Conservation (phyloP, 2,113 vertebrate species). For the Paramormyrops kingsleyae region DNA sequence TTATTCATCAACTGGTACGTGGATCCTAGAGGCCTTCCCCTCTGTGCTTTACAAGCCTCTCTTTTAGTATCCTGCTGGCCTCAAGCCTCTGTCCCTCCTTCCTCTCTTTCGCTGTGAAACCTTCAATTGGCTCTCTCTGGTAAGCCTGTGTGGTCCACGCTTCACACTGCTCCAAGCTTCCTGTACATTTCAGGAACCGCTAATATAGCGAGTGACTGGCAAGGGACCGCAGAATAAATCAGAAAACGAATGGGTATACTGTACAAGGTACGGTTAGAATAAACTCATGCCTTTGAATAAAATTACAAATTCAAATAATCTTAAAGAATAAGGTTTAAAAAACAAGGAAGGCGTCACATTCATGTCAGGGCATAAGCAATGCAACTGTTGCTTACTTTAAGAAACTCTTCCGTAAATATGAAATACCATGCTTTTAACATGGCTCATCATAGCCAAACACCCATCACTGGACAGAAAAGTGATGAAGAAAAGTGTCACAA, state of each 20-base stretch:
- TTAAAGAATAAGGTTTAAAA: neutral
- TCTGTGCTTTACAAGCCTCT: neutral
- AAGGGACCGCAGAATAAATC: neutral
- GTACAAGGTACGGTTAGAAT: neutral
- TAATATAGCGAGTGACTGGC: neutral
- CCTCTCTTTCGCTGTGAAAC: neutral
- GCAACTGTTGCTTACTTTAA: neutral
- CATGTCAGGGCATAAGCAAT: neutral
- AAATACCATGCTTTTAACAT: neutral
- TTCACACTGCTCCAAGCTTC: neutral
- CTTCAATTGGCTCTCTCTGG: neutral
- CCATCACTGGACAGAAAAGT: neutral
- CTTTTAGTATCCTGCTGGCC: neutral
- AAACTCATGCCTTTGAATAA: neutral
- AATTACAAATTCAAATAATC: neutral
- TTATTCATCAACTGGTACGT: neutral
- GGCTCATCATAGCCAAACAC: neutral
- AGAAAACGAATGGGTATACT: neutral
- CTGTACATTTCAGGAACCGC: neutral
- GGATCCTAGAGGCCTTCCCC: neutral
- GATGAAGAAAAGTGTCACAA: neutral
- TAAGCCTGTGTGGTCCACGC: neutral
- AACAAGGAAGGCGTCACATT: neutral
- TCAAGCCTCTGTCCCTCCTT: neutral
- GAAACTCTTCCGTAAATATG: neutral